phyloP scores from a whole-genome alignment of 2,113 vertebrate species.

The Tragelaphus scriptus region DNA sequence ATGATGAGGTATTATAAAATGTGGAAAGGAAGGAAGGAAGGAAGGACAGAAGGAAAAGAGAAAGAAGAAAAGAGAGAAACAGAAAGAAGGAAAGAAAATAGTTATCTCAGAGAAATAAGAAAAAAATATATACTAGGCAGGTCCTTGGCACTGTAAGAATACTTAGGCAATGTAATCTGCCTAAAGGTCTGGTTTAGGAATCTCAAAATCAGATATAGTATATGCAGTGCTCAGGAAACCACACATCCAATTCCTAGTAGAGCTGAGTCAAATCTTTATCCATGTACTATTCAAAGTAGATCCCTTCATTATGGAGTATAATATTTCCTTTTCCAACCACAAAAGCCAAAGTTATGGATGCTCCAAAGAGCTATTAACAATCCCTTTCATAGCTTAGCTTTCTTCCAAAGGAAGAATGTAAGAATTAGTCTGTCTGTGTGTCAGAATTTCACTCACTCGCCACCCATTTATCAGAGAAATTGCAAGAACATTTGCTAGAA shows the following conservation, averaged over 20 bases:
- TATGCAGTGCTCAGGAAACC: not conserved
- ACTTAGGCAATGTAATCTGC: not conserved
- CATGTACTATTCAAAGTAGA: not conserved
- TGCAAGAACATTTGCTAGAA: not conserved
- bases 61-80: fast-evolving
- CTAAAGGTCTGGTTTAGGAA: not conserved
- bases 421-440: not conserved
- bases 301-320: not conserved
- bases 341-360: not conserved
- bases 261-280: not conserved
- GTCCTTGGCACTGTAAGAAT: not conserved
- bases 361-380: not conserved
- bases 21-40: no score
- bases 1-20: no score
- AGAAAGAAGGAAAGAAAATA: no score
- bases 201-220: not conserved
- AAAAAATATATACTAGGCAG: not conserved
- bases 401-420: not conserved
- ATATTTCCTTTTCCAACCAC: constrained; percentile 28
- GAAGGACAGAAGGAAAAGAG: no score
- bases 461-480: not conserved
- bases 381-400: not conserved
- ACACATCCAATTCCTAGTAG: not conserved
- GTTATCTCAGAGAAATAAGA: not conserved
- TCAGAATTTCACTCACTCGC: not conserved